These are phyloP conservation scores for Toxotes jaculatrix DNA, from an alignment of 2,113 vertebrate species.

Conservation along the genomic window DNA sequence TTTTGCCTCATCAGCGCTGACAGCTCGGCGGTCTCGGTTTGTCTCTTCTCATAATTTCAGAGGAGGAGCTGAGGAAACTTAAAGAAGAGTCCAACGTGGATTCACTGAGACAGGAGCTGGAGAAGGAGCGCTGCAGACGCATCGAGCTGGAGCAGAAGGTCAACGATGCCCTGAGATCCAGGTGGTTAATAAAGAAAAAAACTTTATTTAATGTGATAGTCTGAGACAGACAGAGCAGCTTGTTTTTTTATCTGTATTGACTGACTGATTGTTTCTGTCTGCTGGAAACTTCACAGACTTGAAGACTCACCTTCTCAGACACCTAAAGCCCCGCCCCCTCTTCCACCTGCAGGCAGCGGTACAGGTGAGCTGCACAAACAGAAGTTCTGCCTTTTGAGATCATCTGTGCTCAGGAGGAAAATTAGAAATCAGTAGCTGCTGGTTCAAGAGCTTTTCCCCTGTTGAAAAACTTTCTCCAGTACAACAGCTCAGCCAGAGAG, in stretches of 20 bases:
- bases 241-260: no score
- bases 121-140: slow-evolving; percentile 90
- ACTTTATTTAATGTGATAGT: neutral
- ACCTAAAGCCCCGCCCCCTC: slow-evolving; percentile 81
- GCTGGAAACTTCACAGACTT: slow-evolving; percentile 72
- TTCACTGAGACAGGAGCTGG: slow-evolving; percentile 90
- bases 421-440: no score
- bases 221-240: neutral
- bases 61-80: slow-evolving; percentile 96
- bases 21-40: no score
- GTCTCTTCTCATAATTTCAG: slow-evolving; percentile 76
- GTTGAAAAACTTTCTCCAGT: no score
- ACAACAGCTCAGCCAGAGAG: no score
- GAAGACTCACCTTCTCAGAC: slow-evolving; percentile 88
- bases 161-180: slow-evolving; percentile 88
- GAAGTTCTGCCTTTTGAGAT: neutral
- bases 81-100: slow-evolving; percentile 92
- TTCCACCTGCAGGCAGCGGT: slow-evolving; percentile 72
- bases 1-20: no score
- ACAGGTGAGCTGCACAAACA: slow-evolving; percentile 83
- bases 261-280: slow-evolving; percentile 17
- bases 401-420: no score
- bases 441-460: no score
- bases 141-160: slow-evolving; percentile 93
- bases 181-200: slow-evolving; percentile 76